Percentiles rank a stretch among this genome's conserved stretches.
phyloP scores from a whole-genome alignment of 1,140 invertebrate species.

The Ctenoplectra terminalis region DNA sequence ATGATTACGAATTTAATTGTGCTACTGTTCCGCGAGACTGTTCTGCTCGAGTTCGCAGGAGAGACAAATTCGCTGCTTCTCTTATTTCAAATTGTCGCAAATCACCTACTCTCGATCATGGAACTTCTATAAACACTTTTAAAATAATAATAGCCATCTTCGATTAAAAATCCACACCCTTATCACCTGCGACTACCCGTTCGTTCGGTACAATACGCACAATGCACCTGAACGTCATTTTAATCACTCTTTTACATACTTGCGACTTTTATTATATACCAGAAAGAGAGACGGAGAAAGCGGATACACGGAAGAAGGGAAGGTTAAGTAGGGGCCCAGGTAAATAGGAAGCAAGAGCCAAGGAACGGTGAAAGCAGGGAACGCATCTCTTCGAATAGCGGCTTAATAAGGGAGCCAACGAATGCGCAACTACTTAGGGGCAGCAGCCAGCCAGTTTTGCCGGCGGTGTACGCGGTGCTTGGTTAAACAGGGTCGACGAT shows the following conservation, averaged over 20 bases:
- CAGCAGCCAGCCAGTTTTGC: slow-evolving; percentile 33
- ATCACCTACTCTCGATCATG: too few species aligned
- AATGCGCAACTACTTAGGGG: slow-evolving; percentile 62
- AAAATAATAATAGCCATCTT: too few species aligned
- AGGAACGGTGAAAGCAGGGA: not conserved
- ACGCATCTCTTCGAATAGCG: slow-evolving; percentile 52
- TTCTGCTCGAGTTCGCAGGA: not conserved
- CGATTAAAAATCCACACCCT: too few species aligned
- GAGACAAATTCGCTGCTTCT: not conserved
- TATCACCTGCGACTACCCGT: too few species aligned
- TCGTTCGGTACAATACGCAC: too few species aligned
- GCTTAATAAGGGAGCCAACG: slow-evolving; percentile 66
- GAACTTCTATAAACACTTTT: too few species aligned
- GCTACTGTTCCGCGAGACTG: not conserved
- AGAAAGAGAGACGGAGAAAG: not conserved
- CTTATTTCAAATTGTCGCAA: too few species aligned
- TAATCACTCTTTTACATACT: not conserved
- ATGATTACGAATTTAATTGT: slow-evolving; percentile 39
- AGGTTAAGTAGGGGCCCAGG: not conserved
- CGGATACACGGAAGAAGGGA: too few species aligned
- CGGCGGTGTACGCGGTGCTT: slow-evolving; percentile 17
- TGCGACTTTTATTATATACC: too few species aligned
- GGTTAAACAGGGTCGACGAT: slow-evolving; percentile 38
- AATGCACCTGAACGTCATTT: not conserved
- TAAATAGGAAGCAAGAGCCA: not conserved